phyloP scores from a whole-genome alignment of 2,797 vertebrate species.

The Danionella dracula region DNA sequence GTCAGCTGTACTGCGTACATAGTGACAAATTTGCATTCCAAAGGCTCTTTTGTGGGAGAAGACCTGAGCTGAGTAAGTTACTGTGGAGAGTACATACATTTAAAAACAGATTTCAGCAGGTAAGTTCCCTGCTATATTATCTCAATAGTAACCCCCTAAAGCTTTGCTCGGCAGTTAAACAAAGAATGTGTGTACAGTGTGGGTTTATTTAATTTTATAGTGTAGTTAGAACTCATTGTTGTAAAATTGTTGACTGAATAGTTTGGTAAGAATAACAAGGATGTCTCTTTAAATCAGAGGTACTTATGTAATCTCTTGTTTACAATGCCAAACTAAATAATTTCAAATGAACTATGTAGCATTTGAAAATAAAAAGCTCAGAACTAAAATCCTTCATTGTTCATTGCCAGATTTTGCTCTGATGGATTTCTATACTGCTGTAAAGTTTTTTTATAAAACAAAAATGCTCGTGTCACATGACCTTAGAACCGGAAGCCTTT shows the following conservation, averaged over 20 bases:
- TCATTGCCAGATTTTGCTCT: too few relatives aligned
- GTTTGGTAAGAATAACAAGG: not conserved
- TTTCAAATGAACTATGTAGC: too few relatives aligned
- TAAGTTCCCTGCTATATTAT: not conserved
- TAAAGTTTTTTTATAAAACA: too few relatives aligned
- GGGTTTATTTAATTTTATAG: not conserved
- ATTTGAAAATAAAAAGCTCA: too few relatives aligned
- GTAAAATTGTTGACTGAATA: not conserved
- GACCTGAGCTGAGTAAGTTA: not conserved
- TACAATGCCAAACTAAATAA: too few relatives aligned
- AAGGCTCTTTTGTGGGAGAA: too few relatives aligned
- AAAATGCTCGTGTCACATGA: too few relatives aligned
- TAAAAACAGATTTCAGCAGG: not conserved
- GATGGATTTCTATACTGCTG: too few relatives aligned
- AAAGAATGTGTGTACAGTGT: not conserved
- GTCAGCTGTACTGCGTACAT: slow-evolving; percentile 16
- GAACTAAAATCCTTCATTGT: too few relatives aligned
- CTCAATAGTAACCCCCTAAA: not conserved
- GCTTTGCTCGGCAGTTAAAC: not conserved
- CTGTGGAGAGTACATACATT: not conserved
- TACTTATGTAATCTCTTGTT: slow-evolving; percentile 12
- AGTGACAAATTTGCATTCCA: slow-evolving; percentile 25
- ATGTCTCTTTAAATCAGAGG: not conserved
- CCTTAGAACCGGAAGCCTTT: too few relatives aligned
- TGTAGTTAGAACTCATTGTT: too few relatives aligned